A percentile compares a stretch with the other conserved stretches of the same genome.
Evolutionary conservation across 2,888 invertebrate species (phyloP).

Genomic region (Luperina nickerlii): DNA sequence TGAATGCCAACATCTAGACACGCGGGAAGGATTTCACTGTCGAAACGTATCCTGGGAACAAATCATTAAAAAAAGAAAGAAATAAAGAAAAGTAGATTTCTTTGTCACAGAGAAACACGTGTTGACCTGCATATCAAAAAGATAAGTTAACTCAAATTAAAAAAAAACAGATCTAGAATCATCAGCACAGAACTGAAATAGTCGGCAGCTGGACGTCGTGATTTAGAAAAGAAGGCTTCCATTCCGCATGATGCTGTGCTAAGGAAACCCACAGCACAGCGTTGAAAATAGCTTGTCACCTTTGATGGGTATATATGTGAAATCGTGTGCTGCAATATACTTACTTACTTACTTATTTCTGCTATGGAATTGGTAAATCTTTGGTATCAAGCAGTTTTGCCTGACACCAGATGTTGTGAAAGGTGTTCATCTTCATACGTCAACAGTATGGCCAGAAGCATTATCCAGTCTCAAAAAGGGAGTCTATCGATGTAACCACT

Average conservation of each 20-base stretch:
- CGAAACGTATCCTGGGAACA: conserved; percentile 34
- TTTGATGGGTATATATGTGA: background rate
- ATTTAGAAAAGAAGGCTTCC: background rate
- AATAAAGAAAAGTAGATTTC: background rate
- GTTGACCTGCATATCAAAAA: background rate
- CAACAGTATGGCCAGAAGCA: background rate
- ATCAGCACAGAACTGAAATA: background rate
- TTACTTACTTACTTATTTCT: no score
- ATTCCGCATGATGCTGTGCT: background rate
- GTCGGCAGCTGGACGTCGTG: background rate
- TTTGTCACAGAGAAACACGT: background rate
- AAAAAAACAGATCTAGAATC: background rate
- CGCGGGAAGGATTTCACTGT: conserved; percentile 35
- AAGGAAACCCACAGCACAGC: background rate
- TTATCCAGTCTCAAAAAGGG: background rate
- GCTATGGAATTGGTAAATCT: background rate
- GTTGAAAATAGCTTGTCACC: background rate
- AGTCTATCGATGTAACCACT: background rate
- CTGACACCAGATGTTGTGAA: background rate
- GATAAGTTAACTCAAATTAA: background rate
- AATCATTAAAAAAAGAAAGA: background rate
- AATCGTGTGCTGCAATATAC: background rate
- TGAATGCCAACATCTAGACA: conserved; percentile 44
- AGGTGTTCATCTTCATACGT: background rate
- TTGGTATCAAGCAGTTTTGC: background rate